A percentile compares a stretch with the other conserved stretches of the same genome.
These are phyloP conservation scores for Epinephelus fuscoguttatus DNA, from an alignment of 2,113 vertebrate genomes.

Conservation along the genomic window DNA sequence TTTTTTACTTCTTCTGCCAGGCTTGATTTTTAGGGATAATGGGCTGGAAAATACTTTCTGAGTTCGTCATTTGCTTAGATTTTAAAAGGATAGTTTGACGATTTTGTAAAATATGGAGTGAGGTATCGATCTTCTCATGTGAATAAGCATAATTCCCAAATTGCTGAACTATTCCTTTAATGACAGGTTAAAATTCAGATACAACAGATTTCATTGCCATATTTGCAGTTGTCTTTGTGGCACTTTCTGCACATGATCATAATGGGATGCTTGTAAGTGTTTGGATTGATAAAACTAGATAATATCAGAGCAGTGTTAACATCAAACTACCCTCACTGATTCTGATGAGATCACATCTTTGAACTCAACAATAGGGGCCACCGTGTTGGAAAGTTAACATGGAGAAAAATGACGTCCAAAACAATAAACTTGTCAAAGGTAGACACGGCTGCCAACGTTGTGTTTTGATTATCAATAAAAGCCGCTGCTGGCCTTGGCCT, in stretches of 20 bases:
- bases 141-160: neutral
- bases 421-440: conserved; percentile 66
- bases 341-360: conserved; percentile 40
- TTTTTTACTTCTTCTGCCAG: neutral
- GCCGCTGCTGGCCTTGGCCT: conserved; percentile 31
- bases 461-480: conserved; percentile 67
- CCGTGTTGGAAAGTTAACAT: conserved; percentile 43
- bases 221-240: neutral
- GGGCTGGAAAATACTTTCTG: neutral
- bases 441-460: conserved; percentile 53
- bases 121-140: neutral
- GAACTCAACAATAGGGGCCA: conserved; percentile 36
- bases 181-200: no score
- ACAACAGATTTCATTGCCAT: neutral
- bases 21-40: neutral
- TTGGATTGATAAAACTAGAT: conserved; percentile 8
- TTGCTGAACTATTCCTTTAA: neutral
- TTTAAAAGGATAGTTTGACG: neutral
- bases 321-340: conserved; percentile 25
- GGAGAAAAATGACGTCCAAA: conserved; percentile 47
- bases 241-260: neutral
- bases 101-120: neutral
- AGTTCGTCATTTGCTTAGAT: neutral
- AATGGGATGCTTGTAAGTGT: conserved; percentile 4
- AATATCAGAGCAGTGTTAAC: conserved; percentile 16